A percentile compares a stretch with the other conserved stretches of the same genome.
These are phyloP conservation scores for Tipula vernalis DNA, from an alignment of 2,888 invertebrate genomes.

Conservation along the genomic window DNA sequence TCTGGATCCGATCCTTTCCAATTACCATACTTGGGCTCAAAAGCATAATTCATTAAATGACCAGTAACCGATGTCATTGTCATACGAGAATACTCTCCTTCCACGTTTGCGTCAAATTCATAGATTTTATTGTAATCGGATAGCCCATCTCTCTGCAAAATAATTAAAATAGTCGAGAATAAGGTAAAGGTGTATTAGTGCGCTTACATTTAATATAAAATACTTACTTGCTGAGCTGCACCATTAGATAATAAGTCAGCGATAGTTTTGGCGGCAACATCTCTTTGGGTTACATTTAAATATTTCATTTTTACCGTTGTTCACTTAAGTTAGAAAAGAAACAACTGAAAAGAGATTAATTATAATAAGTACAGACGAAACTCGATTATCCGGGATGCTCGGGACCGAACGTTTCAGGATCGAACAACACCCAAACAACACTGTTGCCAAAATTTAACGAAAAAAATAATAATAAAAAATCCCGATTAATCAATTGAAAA, in stretches of 20 bases:
- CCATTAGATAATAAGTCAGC: constrained; percentile 72
- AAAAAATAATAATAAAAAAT: too few relatives aligned
- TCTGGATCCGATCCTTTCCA: constrained; percentile 66
- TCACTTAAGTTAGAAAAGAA: too few relatives aligned
- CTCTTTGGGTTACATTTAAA: constrained; percentile 97
- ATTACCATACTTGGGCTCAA: constrained; percentile 44
- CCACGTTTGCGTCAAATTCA: constrained; percentile 72
- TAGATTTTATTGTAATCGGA: constrained; percentile 92
- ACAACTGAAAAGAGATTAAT: too few relatives aligned
- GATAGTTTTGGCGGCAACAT: constrained; percentile 97
- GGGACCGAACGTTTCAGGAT: too few relatives aligned
- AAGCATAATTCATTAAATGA: constrained; percentile 75
- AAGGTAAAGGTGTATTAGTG: too few relatives aligned
- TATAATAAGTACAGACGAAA: too few relatives aligned
- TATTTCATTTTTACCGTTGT: constrained; percentile 48
- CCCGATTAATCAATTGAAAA: too few relatives aligned
- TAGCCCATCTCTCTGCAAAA: constrained; percentile 69
- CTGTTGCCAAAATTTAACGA: too few relatives aligned
- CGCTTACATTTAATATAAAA: background rate
- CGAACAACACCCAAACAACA: too few relatives aligned
- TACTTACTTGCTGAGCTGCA: constrained; percentile 52
- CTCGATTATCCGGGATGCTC: too few relatives aligned
- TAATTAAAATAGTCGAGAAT: constrained; percentile 13
- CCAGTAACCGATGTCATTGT: constrained; percentile 98
- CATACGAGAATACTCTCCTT: constrained; percentile 69